These are phyloP conservation scores for Drosophila trapezifrons DNA, from an alignment of 1,140 invertebrate genomes.

Conservation along the genomic window DNA sequence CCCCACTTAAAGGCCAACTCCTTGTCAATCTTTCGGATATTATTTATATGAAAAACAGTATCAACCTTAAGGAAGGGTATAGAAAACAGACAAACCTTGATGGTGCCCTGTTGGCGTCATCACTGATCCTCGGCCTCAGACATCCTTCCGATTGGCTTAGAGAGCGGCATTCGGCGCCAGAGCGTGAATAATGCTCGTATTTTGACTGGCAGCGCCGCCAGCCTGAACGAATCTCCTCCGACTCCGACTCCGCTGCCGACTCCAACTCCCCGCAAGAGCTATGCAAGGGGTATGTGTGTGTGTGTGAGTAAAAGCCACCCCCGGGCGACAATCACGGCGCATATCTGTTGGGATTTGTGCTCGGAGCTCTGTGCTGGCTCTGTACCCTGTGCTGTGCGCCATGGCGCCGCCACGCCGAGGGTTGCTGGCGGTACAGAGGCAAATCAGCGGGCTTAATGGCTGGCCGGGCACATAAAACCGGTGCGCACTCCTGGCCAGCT, in stretches of 20 bases:
- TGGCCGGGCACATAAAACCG: constrained; percentile 76
- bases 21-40: background rate
- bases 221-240: constrained; percentile 40
- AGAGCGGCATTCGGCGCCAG: constrained; percentile 27
- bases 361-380: background rate
- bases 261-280: background rate
- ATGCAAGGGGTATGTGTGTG: constrained; percentile 20
- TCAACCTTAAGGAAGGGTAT: constrained; percentile 1
- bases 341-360: constrained; percentile 80
- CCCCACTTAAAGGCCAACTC: no score
- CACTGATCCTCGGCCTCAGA: constrained; percentile 60
- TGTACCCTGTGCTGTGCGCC: constrained; percentile 28
- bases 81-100: constrained; percentile 16
- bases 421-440: constrained; percentile 67
- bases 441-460: constrained; percentile 80
- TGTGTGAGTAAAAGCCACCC: constrained; percentile 64
- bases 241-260: constrained; percentile 11
- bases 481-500: constrained; percentile 64
- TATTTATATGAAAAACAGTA: background rate
- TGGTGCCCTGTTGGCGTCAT: constrained; percentile 36
- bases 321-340: constrained; percentile 70
- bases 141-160: constrained; percentile 77
- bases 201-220: constrained; percentile 62
- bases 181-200: constrained; percentile 75
- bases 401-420: constrained; percentile 82